Base-by-base conservation (phyloP, 2,888 invertebrate species). In the Drosophila planitibia region DNA sequence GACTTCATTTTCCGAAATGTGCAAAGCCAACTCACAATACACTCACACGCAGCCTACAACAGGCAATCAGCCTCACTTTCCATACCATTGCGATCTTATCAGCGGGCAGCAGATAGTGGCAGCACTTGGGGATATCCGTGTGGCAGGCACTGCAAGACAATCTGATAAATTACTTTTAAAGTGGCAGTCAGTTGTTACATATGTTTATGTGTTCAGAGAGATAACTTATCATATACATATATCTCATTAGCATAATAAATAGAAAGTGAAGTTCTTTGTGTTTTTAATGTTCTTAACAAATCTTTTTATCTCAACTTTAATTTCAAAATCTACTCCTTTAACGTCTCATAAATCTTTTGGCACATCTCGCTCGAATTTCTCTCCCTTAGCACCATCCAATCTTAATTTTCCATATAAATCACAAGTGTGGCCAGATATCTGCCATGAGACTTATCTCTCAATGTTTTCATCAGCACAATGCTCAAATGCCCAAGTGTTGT, bases 1-100 rank as follows among this genome's bases (percentile, higher is more conserved):
- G 88, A 88, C 88, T 88, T 88, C 79, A 88, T 88, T 88, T 86
- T 72, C 70, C 69, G 55, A 73, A 84, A 84, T 51, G 76, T 67
- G 72, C 76, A 69, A 70, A 59, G 59, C 28, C 49, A 57, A 12
- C 55, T 22, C 14, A 30, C 51, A 51, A 47, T 14, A 47, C 47
- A 47, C 19, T 16, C 30, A 52, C 55, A 44, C 41, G 53, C 41
- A 6, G 22, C 47, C 7, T 7, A 22, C 16, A 25, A 9, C 7
- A 47, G 47, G 59, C 58, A 63, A 53, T 49, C 70, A 71, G 72
- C 68, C 70, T 41, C 71, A 66, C 57, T 78, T 76, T 74, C 72
- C 68, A 72, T 73, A 39, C 47, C 66, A 64, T 28, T 61, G 65
- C 75, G 83, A 83, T 83, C 83, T 81, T 81, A 83, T 83, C 83